phyloP scores from a whole-genome alignment of 1,140 invertebrate species.

The Hypsibius dujardini region DNA sequence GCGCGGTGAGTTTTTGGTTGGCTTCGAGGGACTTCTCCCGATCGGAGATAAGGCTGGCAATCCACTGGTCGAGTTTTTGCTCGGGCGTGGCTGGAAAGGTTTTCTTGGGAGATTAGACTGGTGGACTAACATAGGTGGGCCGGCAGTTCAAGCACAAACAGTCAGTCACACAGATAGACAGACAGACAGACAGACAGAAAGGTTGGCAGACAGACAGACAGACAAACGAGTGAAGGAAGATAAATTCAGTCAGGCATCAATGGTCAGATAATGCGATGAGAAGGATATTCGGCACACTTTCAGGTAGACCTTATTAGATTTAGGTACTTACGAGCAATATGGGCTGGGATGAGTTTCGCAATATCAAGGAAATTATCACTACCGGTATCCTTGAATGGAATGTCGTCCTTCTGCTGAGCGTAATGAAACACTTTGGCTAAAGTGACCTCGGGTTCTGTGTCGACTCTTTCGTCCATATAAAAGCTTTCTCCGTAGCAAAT shows the following conservation, averaged over 20 bases:
- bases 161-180: no score
- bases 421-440: slow-evolving; percentile 18
- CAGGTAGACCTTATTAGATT: no score
- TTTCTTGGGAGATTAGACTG: no score
- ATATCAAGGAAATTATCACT: slow-evolving; percentile 20
- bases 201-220: no score
- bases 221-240: no score
- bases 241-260: no score
- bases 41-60: not conserved
- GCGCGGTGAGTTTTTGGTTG: slow-evolving; percentile 6
- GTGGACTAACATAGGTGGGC: no score
- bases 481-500: slow-evolving; percentile 21
- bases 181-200: no score
- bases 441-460: slow-evolving; percentile 21
- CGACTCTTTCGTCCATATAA: slow-evolving; percentile 22
- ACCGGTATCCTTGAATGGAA: slow-evolving; percentile 21
- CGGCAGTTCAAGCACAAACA: no score
- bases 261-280: no score
- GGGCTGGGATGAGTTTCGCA: slow-evolving; percentile 20
- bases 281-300: no score
- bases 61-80: not conserved
- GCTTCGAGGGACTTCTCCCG: slow-evolving; percentile 20
- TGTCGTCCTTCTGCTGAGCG: slow-evolving; percentile 7
- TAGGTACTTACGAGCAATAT: slow-evolving; percentile 17
- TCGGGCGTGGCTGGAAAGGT: no score